Conservation (phyloP, 2,113 vertebrate genomes). For the Corynorhinus townsendii region DNA sequence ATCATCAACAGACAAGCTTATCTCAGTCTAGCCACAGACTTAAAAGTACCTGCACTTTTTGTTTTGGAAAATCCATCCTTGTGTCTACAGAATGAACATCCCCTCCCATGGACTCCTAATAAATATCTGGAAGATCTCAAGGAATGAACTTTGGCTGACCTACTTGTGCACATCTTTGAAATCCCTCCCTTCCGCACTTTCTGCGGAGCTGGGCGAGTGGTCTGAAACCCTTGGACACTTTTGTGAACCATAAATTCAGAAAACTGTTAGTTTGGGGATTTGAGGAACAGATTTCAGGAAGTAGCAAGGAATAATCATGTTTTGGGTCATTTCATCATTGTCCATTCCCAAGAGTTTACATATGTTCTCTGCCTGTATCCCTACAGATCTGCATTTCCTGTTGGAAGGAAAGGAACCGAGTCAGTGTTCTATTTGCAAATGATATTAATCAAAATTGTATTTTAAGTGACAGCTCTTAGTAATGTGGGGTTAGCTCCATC, state of each 20-base stretch:
- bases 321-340: constrained; percentile 78
- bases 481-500: constrained; percentile 58
- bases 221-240: constrained; percentile 75
- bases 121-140: constrained; percentile 82
- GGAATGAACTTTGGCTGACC: constrained; percentile 83
- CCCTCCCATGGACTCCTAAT: constrained; percentile 60
- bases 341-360: constrained; percentile 68
- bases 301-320: constrained; percentile 75
- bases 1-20: constrained; percentile 53
- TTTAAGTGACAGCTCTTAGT: constrained; percentile 65
- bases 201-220: constrained; percentile 65
- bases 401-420: constrained; percentile 66
- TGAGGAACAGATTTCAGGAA: constrained; percentile 79
- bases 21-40: constrained; percentile 68
- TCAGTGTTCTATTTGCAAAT: constrained; percentile 66
- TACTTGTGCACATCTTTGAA: constrained; percentile 69
- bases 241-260: constrained; percentile 75
- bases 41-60: constrained; percentile 58
- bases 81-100: constrained; percentile 63
- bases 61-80: constrained; percentile 62
- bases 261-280: constrained; percentile 72
- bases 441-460: constrained; percentile 74
- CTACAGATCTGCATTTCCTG: constrained; percentile 71
- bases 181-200: constrained; percentile 77
- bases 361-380: constrained; percentile 66